Evolutionary conservation across 2,888 invertebrate genomes (phyloP).

Genomic region (Agonopterix subpropinquella): DNA sequence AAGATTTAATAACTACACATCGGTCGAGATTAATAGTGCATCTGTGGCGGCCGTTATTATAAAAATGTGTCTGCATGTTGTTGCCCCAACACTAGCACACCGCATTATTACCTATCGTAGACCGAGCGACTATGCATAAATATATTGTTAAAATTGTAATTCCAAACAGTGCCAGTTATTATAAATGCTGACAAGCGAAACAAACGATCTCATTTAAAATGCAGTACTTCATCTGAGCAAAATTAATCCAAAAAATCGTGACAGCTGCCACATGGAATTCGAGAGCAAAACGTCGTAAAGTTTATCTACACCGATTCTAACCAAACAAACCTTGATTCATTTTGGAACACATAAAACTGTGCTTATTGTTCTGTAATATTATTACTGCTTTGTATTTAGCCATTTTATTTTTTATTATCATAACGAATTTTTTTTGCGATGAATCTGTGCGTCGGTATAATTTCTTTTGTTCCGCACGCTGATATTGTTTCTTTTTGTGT

Average conservation of each 20-base stretch:
- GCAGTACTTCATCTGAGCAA: conserved; percentile 52
- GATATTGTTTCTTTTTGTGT: conserved; percentile 67
- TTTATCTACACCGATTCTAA: conserved; percentile 46
- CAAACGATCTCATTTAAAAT: conserved; percentile 60
- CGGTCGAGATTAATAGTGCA: conserved; percentile 64
- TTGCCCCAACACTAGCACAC: conserved; percentile 24
- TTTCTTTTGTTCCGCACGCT: conserved; percentile 70
- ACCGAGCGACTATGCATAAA: too few relatives aligned
- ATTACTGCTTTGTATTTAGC: conserved; percentile 68
- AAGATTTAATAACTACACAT: conserved; percentile 69
- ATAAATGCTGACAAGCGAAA: conserved; percentile 46
- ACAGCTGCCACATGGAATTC: conserved; percentile 53
- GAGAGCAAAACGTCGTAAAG: conserved; percentile 52
- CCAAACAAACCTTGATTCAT: conserved; percentile 66
- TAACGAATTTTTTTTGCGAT: conserved; percentile 67
- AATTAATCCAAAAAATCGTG: conserved; percentile 56
- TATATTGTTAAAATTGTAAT: too few relatives aligned
- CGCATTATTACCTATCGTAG: conserved; percentile 11
- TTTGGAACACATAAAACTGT: conserved; percentile 46
- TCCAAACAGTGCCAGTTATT: conserved; percentile 21
- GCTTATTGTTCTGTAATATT: conserved; percentile 62
- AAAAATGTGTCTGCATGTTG: conserved; percentile 42
- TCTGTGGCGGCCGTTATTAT: conserved; percentile 58
- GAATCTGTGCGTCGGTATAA: conserved; percentile 55
- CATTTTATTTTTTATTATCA: conserved; percentile 68